Conservation (phyloP, 2,888 invertebrate species). For the Andrena trimmerana region DNA sequence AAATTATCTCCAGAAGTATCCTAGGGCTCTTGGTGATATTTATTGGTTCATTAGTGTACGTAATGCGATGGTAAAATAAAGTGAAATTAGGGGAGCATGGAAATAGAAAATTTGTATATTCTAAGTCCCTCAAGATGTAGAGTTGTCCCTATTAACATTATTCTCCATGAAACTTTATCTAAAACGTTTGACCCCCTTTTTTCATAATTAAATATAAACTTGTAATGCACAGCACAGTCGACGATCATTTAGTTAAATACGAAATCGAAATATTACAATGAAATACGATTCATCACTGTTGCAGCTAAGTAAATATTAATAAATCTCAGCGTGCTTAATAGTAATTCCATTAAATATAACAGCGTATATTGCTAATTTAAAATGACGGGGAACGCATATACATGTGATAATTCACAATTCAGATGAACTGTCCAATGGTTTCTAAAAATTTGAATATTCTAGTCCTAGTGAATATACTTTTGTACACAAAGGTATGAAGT, state of each 20-base stretch:
- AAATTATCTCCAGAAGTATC: slow-evolving; percentile 25
- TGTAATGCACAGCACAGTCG: too few relatives aligned
- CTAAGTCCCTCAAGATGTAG: too few relatives aligned
- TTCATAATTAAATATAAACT: not conserved
- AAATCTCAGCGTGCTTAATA: not conserved
- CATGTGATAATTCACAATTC: too few relatives aligned
- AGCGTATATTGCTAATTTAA: too few relatives aligned
- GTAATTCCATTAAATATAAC: too few relatives aligned
- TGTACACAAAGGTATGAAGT: too few relatives aligned
- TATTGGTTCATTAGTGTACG: slow-evolving; percentile 1
- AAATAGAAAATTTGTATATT: not conserved
- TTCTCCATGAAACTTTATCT: not conserved
- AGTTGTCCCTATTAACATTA: not conserved
- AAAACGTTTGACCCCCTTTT: not conserved
- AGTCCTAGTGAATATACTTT: too few relatives aligned
- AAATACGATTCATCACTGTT: not conserved
- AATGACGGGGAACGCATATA: too few relatives aligned
- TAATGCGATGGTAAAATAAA: not conserved
- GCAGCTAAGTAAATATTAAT: not conserved
- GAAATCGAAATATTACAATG: not conserved
- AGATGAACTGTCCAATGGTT: too few relatives aligned
- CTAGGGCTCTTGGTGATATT: slow-evolving; percentile 2
- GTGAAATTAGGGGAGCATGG: too few relatives aligned
- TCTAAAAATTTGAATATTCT: too few relatives aligned
- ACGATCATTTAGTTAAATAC: too few relatives aligned